Conservation (phyloP, 2,888 invertebrate species). For the Ptilodon capucinus region DNA sequence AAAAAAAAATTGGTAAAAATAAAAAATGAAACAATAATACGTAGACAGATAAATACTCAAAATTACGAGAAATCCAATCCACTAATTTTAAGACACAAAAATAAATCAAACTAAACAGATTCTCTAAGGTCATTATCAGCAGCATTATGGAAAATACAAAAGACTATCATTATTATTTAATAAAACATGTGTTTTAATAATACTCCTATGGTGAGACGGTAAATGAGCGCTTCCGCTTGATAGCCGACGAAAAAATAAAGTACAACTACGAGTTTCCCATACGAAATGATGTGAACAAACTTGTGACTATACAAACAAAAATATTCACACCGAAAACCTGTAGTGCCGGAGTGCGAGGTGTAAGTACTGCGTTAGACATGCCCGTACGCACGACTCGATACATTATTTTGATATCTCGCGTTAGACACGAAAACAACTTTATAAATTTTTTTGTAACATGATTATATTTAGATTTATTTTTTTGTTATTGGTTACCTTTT, state of each 20-base stretch:
- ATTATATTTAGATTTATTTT: no score
- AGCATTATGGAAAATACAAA: neutral
- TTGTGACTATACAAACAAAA: constrained; percentile 25
- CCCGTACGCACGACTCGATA: constrained; percentile 14
- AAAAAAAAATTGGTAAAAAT: no score
- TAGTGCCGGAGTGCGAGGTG: constrained; percentile 32
- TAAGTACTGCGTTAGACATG: constrained; percentile 20
- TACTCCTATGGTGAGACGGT: neutral
- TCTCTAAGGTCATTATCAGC: neutral
- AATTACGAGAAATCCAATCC: neutral
- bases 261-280: neutral
- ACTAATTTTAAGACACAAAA: neutral
- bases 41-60: no score
- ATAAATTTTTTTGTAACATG: neutral
- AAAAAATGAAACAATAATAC: no score
- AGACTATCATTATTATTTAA: neutral
- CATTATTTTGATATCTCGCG: neutral
- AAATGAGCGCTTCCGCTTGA: neutral
- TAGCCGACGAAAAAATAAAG: neutral
- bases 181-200: neutral
- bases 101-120: neutral
- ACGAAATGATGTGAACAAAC: neutral
- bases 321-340: constrained; percentile 48
- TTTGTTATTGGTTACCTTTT: no score
- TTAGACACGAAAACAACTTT: neutral